Evolutionary conservation across 2,113 vertebrate species (phyloP).

Genomic region (Esox niger): DNA sequence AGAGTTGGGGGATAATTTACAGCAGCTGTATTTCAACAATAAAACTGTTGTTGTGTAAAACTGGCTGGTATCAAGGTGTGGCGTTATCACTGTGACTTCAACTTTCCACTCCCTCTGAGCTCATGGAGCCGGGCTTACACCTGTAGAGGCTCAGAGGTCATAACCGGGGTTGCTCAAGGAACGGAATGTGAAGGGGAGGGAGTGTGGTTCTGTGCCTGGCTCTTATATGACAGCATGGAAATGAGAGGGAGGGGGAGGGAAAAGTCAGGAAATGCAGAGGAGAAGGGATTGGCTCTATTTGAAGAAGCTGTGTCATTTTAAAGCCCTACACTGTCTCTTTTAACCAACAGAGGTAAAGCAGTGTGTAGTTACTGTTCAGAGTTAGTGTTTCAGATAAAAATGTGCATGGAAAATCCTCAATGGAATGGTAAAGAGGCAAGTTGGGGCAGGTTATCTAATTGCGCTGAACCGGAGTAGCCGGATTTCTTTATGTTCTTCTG

Average conservation of each 20-base stretch:
- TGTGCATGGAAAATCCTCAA: not conserved
- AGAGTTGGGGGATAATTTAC: not conserved
- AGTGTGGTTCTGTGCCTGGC: constrained; percentile 6
- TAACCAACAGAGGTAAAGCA: not conserved
- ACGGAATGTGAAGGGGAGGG: constrained; percentile 39
- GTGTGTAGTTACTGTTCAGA: not conserved
- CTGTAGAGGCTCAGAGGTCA: constrained; percentile 35
- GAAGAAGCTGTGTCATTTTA: not conserved
- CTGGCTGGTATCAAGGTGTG: constrained; percentile 49
- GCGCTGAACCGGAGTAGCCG: constrained; percentile 35
- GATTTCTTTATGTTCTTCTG: not conserved
- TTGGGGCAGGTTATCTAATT: constrained; percentile 28
- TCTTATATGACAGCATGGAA: constrained; percentile 26
- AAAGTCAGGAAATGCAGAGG: not conserved
- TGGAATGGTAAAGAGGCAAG: constrained; percentile 23
- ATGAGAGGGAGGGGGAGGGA: not conserved
- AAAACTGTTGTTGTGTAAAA: not conserved
- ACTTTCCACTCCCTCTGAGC: constrained; percentile 38
- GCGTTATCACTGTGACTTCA: constrained; percentile 19
- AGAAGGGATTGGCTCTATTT: not conserved
- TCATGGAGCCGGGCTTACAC: constrained; percentile 28
- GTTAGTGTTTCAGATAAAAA: not conserved
- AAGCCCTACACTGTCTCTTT: not conserved
- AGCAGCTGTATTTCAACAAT: not conserved
- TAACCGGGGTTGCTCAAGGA: constrained; percentile 60